Percentiles rank a stretch among this genome's conserved stretches.
These are phyloP conservation scores for Champsocephalus esox DNA, from an alignment of 2,797 vertebrate genomes.

Conservation along the genomic window DNA sequence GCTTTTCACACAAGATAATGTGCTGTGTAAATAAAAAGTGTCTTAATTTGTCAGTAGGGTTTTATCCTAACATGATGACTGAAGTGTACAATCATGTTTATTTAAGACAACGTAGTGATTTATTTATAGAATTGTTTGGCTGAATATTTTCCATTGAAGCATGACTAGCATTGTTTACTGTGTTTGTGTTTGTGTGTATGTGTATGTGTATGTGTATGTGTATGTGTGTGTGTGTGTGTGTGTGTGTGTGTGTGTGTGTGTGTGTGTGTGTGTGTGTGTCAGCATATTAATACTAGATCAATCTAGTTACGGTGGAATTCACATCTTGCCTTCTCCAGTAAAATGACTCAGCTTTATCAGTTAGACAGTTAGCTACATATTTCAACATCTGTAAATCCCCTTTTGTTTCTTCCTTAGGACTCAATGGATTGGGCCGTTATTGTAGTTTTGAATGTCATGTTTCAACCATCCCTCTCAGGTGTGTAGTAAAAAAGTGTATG, in stretches of 20 bases:
- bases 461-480: slow-evolving; percentile 73
- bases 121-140: not conserved
- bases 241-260: too few species aligned
- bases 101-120: not conserved
- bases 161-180: too few species aligned
- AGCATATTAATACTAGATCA: not conserved
- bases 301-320: not conserved
- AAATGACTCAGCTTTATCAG: slow-evolving; percentile 26
- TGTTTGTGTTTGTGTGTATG: not conserved
- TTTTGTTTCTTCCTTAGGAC: slow-evolving; percentile 46
- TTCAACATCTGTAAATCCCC: slow-evolving; percentile 12
- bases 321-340: slow-evolving; percentile 15
- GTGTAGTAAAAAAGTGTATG: not conserved
- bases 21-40: too few species aligned
- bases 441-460: slow-evolving; percentile 60
- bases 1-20: too few species aligned
- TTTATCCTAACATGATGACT: not conserved
- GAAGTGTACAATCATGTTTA: not conserved
- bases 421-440: slow-evolving; percentile 70
- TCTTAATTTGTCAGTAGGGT: too few species aligned
- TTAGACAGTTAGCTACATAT: accelerated
- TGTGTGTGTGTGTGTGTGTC: too few species aligned
- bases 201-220: too few species aligned
- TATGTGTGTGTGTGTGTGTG: too few species aligned
- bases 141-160: not conserved